A percentile compares a stretch with the other conserved stretches of the same genome.
Evolutionary conservation across 1,140 invertebrate genomes (phyloP).

Genomic region (Zaprionus taronus): DNA sequence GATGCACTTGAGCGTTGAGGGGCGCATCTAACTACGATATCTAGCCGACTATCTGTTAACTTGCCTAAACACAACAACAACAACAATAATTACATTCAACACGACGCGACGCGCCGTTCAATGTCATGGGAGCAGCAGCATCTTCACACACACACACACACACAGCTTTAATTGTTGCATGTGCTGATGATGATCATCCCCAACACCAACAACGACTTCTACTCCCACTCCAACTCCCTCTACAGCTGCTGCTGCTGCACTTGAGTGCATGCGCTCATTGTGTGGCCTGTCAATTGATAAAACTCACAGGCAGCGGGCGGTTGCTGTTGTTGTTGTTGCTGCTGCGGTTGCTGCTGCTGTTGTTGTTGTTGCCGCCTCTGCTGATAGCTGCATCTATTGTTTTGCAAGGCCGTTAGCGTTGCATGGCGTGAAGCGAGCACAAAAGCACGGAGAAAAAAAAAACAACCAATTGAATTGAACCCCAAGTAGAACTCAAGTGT

Average conservation of each 20-base stretch:
- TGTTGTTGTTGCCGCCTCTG: conserved; percentile 22
- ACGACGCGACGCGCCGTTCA: conserved; percentile 58
- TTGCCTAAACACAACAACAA: conserved; percentile 42
- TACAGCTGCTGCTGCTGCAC: conserved; percentile 48
- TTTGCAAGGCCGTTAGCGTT: conserved; percentile 81
- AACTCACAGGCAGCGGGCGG: conserved; percentile 48
- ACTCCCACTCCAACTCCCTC: conserved; percentile 9
- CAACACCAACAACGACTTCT: neutral
- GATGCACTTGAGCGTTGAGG: conserved; percentile 79
- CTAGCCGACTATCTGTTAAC: conserved; percentile 60
- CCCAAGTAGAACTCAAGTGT: conserved; percentile 19
- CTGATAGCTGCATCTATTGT: conserved; percentile 72
- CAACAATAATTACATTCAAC: conserved; percentile 67
- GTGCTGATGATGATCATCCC: conserved; percentile 34
- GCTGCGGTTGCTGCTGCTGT: neutral
- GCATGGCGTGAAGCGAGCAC: conserved; percentile 72
- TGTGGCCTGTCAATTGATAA: conserved; percentile 77
- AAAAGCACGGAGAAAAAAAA: conserved; percentile 20
- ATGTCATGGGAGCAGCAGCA: conserved; percentile 75
- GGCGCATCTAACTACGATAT: conserved; percentile 34
- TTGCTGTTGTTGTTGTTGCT: conserved; percentile 1
- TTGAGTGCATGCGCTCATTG: conserved; percentile 73
- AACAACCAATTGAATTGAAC: conserved; percentile 48
- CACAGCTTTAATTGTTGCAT: conserved; percentile 77
- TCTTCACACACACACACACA: conserved; percentile 50